phyloP scores from a whole-genome alignment of 2,113 vertebrate species.

The Lonchura striata region DNA sequence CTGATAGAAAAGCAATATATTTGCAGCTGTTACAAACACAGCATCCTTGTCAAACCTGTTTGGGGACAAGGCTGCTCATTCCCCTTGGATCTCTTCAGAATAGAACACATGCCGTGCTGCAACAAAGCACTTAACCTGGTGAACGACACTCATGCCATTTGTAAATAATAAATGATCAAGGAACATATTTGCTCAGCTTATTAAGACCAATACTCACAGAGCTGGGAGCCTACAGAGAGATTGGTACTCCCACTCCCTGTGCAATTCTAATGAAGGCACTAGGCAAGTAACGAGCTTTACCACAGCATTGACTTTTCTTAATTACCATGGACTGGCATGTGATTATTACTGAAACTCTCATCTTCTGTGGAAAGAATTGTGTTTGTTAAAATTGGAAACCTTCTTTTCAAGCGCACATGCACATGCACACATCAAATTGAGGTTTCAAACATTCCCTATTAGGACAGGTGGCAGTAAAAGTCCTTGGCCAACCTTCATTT shows the following conservation, averaged over 20 bases:
- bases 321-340: background rate
- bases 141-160: background rate
- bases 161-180: constrained; percentile 25
- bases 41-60: background rate
- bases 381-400: background rate
- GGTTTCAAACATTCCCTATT: background rate
- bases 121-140: background rate
- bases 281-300: background rate
- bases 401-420: background rate
- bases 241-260: background rate
- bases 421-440: rapidly evolving
- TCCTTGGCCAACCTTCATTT: background rate
- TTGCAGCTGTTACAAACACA: background rate
- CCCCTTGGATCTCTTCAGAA: background rate
- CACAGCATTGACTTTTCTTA: background rate
- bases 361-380: background rate
- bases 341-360: background rate
- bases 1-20: background rate
- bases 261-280: background rate
- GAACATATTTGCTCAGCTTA: constrained; percentile 4
- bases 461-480: background rate
- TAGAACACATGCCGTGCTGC: background rate
- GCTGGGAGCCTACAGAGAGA: background rate
- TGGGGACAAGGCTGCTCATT: background rate
- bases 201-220: background rate